A percentile compares a stretch with the other conserved stretches of the same genome.
phyloP scores from a whole-genome alignment of 2,888 invertebrate species.

The Scaptomyza cyrtandrae region DNA sequence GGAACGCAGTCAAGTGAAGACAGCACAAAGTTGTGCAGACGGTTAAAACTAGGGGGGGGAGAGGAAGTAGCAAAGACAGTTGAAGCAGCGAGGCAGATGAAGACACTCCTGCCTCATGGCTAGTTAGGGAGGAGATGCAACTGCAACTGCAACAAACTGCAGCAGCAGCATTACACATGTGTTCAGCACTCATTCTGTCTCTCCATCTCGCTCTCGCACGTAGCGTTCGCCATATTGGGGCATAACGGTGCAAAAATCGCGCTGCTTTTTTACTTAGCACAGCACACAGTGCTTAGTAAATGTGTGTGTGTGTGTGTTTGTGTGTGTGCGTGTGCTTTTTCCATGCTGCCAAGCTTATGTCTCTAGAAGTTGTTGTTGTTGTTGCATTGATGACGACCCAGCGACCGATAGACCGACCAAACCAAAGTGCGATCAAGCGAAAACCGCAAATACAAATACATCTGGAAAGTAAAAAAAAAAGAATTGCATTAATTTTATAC shows the following conservation, averaged over 20 bases:
- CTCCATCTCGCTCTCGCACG: constrained; percentile 25
- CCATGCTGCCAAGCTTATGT: constrained; percentile 58
- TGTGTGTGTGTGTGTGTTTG: constrained; percentile 15
- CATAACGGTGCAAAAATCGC: constrained; percentile 81
- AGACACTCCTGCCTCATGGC: constrained; percentile 62
- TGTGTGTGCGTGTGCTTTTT: constrained; percentile 46
- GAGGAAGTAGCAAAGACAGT: neutral
- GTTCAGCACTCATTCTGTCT: constrained; percentile 9
- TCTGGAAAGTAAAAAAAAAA: constrained; percentile 22
- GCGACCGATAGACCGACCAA: constrained; percentile 74
- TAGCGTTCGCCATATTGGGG: constrained; percentile 76
- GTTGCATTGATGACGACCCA: constrained; percentile 78
- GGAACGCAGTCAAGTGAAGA: constrained; percentile 77
- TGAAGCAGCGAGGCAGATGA: constrained; percentile 29
- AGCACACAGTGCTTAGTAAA: constrained; percentile 7
- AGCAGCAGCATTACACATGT: constrained; percentile 45
- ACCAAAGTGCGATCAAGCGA: constrained; percentile 71
- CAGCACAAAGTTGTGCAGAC: constrained; percentile 40
- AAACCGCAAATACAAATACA: constrained; percentile 61
- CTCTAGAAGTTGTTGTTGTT: constrained; percentile 33
- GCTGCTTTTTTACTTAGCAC: constrained; percentile 60
- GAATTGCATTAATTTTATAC: constrained; percentile 37
- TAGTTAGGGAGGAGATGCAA: constrained; percentile 67
- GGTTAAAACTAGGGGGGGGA: neutral
- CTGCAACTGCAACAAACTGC: constrained; percentile 23